Conservation (phyloP, 2,113 vertebrate genomes). For the Chaetorhynchus papuensis region DNA sequence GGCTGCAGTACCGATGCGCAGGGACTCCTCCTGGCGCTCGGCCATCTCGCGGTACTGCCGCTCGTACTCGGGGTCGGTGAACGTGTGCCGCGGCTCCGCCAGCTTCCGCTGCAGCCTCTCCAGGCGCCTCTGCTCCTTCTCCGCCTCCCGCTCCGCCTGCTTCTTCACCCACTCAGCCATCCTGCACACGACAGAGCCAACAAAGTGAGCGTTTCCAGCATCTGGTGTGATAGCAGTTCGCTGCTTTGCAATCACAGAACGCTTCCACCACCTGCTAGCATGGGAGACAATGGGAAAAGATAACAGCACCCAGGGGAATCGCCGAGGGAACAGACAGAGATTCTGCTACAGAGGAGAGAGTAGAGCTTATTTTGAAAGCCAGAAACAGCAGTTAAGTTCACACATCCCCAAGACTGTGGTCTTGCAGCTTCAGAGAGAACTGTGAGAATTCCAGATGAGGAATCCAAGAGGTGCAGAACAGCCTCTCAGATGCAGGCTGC, state of each 20-base stretch:
- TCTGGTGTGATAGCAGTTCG: rapidly evolving
- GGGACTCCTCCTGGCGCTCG: conserved; percentile 89
- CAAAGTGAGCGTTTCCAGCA: background rate
- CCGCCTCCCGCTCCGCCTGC: conserved; percentile 89
- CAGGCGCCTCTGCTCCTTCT: conserved; percentile 87
- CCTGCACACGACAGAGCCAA: conserved; percentile 54
- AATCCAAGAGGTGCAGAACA: background rate
- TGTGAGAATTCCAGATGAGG: background rate
- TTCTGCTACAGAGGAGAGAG: background rate
- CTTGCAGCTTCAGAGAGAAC: background rate
- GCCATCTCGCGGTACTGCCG: conserved; percentile 90
- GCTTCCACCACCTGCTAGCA: background rate
- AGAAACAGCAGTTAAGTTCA: background rate
- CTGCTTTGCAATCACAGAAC: background rate
- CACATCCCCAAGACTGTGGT: background rate
- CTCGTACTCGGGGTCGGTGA: conserved; percentile 81
- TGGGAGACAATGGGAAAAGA: background rate
- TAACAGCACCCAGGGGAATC: background rate
- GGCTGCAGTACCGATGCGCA: conserved; percentile 81
- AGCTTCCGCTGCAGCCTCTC: conserved; percentile 90
- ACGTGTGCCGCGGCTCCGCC: conserved; percentile 82
- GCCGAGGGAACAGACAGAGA: background rate
- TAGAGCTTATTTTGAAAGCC: background rate
- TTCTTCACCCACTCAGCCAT: conserved; percentile 97
- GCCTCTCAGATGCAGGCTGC: background rate